These are phyloP conservation scores for Myopa tessellatipennis DNA, from an alignment of 2,888 invertebrate genomes.

Conservation along the genomic window DNA sequence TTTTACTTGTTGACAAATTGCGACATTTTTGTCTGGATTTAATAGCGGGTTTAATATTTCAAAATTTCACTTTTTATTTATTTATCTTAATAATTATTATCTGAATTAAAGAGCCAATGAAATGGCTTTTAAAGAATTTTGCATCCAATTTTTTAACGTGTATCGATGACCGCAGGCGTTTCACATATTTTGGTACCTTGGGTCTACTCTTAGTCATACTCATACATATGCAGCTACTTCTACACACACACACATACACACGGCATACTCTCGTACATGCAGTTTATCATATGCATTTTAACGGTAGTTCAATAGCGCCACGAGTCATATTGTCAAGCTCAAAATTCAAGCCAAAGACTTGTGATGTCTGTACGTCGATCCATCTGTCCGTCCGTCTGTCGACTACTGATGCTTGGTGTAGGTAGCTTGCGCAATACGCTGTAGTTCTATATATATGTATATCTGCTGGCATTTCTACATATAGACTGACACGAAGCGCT, in stretches of 20 bases:
- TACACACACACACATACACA: neutral
- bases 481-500: neutral
- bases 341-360: conserved; percentile 12
- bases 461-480: too few species aligned
- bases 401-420: neutral
- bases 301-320: conserved; percentile 29
- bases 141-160: neutral
- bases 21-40: too few species aligned
- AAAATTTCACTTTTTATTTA: too few species aligned
- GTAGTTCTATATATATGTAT: too few species aligned
- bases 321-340: conserved; percentile 19
- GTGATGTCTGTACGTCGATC: neutral
- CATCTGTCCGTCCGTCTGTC: neutral
- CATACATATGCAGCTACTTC: conserved; percentile 19
- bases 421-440: conserved; percentile 29
- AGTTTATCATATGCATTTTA: conserved; percentile 20
- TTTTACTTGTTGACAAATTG: too few species aligned
- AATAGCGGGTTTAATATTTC: too few species aligned
- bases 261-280: neutral
- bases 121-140: too few species aligned
- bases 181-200: conserved; percentile 23
- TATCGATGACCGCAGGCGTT: conserved; percentile 15
- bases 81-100: too few species aligned
- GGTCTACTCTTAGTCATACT: conserved; percentile 24
- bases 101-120: too few species aligned